Percentiles rank a stretch among this genome's conserved stretches.
Evolutionary conservation across 2,797 vertebrate species (phyloP).

Genomic region (Pseudochirops cupreus): DNA sequence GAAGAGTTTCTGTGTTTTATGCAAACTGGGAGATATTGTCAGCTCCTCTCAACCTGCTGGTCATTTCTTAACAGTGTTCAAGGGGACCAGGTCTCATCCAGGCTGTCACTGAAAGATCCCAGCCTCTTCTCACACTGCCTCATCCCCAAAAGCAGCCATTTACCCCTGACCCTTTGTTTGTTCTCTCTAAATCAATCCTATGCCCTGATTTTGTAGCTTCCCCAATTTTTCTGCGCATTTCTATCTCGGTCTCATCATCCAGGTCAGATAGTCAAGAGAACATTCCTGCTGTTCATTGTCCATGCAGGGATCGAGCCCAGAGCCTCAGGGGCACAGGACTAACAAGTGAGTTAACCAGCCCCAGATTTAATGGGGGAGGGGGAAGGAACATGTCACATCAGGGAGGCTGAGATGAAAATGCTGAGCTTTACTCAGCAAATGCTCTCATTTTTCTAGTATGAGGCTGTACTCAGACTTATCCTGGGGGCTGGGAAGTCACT

Average conservation of each 20-base stretch:
- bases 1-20: background rate
- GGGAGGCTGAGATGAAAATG: background rate
- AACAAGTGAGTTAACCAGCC: background rate
- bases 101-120: background rate
- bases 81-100: background rate
- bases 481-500: background rate
- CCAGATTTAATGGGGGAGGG: background rate
- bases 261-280: conserved; percentile 7
- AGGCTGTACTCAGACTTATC: background rate
- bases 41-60: background rate
- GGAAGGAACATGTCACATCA: background rate
- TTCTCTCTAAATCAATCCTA: background rate
- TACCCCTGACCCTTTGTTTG: background rate
- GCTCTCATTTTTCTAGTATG: background rate
- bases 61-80: background rate
- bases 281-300: background rate
- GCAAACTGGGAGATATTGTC: background rate
- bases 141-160: background rate
- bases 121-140: background rate
- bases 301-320: background rate
- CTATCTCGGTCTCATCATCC: background rate
- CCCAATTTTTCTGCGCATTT: background rate
- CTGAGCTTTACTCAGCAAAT: background rate
- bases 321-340: background rate
- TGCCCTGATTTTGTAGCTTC: background rate